Evolutionary conservation across 2,797 vertebrate genomes (phyloP).

Genomic region (Malacoctenus gilli): DNA sequence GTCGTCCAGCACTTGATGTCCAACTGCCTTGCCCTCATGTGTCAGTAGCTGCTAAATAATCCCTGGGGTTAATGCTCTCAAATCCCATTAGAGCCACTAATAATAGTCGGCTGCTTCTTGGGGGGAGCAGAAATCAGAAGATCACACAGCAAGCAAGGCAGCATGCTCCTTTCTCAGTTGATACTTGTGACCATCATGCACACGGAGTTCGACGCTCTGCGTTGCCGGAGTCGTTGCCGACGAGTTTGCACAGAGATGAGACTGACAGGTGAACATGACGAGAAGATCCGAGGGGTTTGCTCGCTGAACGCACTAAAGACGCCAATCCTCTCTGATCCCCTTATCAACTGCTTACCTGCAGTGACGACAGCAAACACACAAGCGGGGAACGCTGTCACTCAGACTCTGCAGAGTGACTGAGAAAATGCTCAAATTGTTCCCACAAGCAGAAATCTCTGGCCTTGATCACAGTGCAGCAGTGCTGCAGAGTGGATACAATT

Average conservation of each 20-base stretch:
- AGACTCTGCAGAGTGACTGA: slow-evolving; percentile 11
- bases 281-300: slow-evolving; percentile 36
- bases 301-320: slow-evolving; percentile 50
- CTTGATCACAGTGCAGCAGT: too few species aligned
- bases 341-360: slow-evolving; percentile 75
- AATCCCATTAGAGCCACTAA: slow-evolving; percentile 80
- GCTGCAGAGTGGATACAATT: too few species aligned
- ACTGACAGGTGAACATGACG: not conserved
- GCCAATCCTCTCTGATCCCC: slow-evolving; percentile 78
- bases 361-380: slow-evolving; percentile 74
- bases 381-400: slow-evolving; percentile 19
- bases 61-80: slow-evolving; percentile 67
- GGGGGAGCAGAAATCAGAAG: slow-evolving; percentile 61
- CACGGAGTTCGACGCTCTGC: not conserved
- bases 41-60: slow-evolving; percentile 70
- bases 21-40: slow-evolving; percentile 68
- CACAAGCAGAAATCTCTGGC: too few species aligned
- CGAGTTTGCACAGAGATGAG: not conserved
- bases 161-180: not conserved
- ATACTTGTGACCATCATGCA: not conserved
- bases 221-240: not conserved
- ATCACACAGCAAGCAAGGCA: slow-evolving; percentile 17
- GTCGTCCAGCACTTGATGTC: slow-evolving; percentile 60
- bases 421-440: not conserved
- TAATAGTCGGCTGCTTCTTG: slow-evolving; percentile 71